Evolutionary conservation across 2,113 vertebrate species (phyloP).

Genomic region (Hyaena hyaena): DNA sequence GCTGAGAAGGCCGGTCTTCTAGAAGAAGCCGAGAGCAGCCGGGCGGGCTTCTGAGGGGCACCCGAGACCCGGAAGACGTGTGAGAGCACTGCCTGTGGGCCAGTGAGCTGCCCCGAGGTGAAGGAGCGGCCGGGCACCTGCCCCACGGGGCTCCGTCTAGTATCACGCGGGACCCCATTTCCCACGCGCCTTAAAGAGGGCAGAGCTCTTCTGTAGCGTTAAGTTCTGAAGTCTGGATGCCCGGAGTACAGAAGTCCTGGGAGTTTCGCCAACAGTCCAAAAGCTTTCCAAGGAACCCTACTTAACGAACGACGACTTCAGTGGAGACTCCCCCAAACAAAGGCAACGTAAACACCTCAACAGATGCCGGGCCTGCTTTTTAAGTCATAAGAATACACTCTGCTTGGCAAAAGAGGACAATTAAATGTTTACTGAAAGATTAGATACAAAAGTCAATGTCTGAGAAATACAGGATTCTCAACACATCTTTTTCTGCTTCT

Average conservation of each 20-base stretch:
- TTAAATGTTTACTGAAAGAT: constrained; percentile 41
- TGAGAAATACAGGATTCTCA: constrained; percentile 6
- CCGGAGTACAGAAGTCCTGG: neutral
- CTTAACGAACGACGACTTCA: constrained; percentile 41
- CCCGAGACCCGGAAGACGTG: neutral
- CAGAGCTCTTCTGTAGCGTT: neutral
- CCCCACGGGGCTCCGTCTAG: neutral
- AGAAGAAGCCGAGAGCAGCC: neutral
- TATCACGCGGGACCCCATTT: neutral
- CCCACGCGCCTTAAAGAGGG: neutral
- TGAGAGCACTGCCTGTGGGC: neutral
- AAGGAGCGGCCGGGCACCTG: neutral
- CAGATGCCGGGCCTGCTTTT: constrained; percentile 14
- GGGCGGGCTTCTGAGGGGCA: constrained; percentile 15
- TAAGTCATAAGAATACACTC: neutral
- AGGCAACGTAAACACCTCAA: constrained; percentile 33
- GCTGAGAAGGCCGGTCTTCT: constrained; percentile 54
- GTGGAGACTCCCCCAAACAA: constrained; percentile 41
- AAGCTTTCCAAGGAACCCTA: constrained; percentile 58
- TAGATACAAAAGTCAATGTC: constrained; percentile 56
- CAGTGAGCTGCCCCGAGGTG: constrained; percentile 28
- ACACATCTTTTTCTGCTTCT: neutral
- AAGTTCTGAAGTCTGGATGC: neutral
- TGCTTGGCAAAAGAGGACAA: constrained; percentile 52
- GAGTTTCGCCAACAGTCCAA: neutral